Conservation (phyloP, 2,113 vertebrate genomes). For the Circaetus cinerascens region DNA sequence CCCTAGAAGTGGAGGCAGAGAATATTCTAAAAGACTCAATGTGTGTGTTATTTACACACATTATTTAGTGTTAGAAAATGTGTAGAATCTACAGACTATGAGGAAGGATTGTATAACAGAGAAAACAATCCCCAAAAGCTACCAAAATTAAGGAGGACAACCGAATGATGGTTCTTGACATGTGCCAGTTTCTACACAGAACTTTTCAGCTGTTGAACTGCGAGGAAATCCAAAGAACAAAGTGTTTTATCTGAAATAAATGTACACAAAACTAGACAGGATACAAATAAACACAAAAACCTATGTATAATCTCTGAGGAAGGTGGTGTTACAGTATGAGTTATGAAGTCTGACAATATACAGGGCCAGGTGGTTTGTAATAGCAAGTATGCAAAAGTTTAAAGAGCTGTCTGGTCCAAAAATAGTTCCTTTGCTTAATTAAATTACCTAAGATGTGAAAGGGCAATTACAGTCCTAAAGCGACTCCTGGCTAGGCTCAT, state of each 20-base stretch:
- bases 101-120: neutral
- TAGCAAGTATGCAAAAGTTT: neutral
- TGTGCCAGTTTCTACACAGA: neutral
- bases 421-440: neutral
- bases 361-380: neutral
- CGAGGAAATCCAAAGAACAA: neutral
- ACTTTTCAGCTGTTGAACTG: neutral
- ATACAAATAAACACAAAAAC: neutral
- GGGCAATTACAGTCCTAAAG: neutral
- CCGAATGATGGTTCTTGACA: neutral
- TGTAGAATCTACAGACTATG: neutral
- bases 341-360: neutral
- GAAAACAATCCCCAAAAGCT: neutral
- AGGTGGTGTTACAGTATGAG: neutral
- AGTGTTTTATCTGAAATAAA: neutral
- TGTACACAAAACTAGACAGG: neutral
- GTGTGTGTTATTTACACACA: neutral
- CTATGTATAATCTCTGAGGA: neutral
- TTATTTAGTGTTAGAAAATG: neutral
- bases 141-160: neutral
- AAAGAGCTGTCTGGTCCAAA: neutral
- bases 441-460: neutral
- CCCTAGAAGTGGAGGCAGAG: neutral
- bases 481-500: neutral
- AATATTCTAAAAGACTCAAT: neutral